Base-by-base conservation (phyloP, 2,888 invertebrate species). In the Agrilus biguttatus region DNA sequence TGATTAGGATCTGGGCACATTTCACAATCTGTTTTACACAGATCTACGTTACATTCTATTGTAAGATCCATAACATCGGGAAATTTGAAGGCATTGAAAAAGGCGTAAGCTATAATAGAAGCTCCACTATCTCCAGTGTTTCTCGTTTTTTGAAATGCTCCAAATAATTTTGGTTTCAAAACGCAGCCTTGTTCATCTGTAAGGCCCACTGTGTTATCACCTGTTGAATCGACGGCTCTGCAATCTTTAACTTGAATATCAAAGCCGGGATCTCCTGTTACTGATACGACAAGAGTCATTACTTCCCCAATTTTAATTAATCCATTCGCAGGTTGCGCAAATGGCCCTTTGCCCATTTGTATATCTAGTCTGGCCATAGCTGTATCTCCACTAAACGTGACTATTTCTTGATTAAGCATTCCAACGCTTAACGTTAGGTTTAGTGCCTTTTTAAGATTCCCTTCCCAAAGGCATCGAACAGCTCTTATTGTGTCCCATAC, bases 371-470 rank as follows among this genome's bases (percentile, higher is more conserved):
- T 75, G 6, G 85, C 85, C 65, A 80, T 79, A 1, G 84, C 85
- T 1, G 85, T 84, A 50, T 87, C 86, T n/a, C 86, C 86, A 51
- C 82, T 83, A 63, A 87, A 87, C 40, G 85, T 84, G 44, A 86
- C 81, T 8, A 83, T 80, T 52, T 86, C 81, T 58, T 83, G 82
- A 51, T 79, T 83, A 50, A 86, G 63, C 80, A 83, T 83, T 23
- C 83, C 85, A 1, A 87, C 83, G 52, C 79, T 81, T 14, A 87
- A 66, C 13, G 80, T 81, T 1, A 83, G 82, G 1, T 80, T 76
- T 39, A 86, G 63, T 12, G 81, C 79, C 54, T 84, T 82, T 42
- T 81, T 83, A 40, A 86, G 66, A 53, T 80, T 83, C 13, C 85
- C 85, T 69, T 84, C 83, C 85, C 85, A 87, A 10, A 84, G 65